Evolutionary conservation across 2,888 invertebrate genomes (phyloP).

Genomic region (Clusia tigrina): DNA sequence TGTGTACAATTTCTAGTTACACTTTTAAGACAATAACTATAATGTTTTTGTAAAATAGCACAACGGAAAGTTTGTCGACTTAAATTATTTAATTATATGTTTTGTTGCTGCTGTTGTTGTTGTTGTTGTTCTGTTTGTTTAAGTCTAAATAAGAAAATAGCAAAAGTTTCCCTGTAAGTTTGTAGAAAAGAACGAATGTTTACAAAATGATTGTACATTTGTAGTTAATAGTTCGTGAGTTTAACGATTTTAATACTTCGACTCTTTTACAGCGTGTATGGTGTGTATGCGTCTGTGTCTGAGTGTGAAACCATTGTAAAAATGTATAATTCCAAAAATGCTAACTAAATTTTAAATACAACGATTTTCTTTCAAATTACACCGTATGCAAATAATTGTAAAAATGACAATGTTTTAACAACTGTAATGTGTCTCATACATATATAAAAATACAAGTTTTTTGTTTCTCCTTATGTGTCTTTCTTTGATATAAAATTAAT

Average conservation of each 20-base stretch:
- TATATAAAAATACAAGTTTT: slow-evolving; percentile 2
- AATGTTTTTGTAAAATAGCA: not conserved
- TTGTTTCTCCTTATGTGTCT: not conserved
- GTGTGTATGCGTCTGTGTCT: not conserved
- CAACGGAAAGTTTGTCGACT: not conserved
- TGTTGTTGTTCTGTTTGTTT: not conserved
- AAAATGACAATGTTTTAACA: slow-evolving; percentile 5
- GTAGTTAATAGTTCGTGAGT: not conserved
- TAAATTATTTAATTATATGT: not conserved
- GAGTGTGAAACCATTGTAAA: slow-evolving; percentile 1
- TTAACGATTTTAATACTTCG: not conserved
- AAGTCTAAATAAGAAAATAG: slow-evolving; percentile 6
- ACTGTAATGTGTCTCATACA: not conserved
- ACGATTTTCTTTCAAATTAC: slow-evolving; percentile 3
- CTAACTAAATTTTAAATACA: slow-evolving; percentile 12
- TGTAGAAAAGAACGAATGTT: slow-evolving; percentile 24
- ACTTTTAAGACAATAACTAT: too few relatives aligned
- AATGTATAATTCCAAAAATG: slow-evolving; percentile 6
- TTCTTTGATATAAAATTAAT: slow-evolving; percentile 6
- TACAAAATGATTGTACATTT: slow-evolving; percentile 56
- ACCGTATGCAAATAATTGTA: not conserved
- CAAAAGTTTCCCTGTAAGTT: slow-evolving; percentile 11
- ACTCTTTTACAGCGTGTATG: not conserved
- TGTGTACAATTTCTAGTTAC: not conserved
- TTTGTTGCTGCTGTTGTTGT: too few relatives aligned